Conservation (phyloP, 2,797 vertebrate genomes). For the Rhynchonycteris naso region DNA sequence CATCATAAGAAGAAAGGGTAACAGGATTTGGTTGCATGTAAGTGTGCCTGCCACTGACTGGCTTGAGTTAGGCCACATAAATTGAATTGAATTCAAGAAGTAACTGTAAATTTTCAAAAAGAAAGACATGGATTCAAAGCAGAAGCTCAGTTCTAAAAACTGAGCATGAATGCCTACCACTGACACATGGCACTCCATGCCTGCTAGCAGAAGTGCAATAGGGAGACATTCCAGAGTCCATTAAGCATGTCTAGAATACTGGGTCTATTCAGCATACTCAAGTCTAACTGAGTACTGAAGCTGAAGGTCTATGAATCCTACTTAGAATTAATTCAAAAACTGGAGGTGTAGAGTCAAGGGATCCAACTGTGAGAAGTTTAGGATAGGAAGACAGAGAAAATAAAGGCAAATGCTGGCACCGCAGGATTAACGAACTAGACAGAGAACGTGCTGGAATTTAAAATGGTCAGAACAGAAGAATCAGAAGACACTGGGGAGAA, state of each 20-base stretch:
- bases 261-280: neutral
- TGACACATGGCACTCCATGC: neutral
- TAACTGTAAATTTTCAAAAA: neutral
- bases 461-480: neutral
- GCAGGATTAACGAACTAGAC: neutral
- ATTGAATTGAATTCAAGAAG: neutral
- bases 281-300: neutral
- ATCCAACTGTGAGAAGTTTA: neutral
- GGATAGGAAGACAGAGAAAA: neutral
- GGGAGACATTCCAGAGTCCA: neutral
- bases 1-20: neutral
- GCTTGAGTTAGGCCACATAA: neutral
- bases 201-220: neutral
- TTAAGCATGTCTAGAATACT: neutral
- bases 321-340: neutral
- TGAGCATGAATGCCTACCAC: neutral
- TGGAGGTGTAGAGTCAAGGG: neutral
- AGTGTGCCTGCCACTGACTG: neutral
- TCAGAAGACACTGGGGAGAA: neutral
- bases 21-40: neutral
- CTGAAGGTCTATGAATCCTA: neutral
- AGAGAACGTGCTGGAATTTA: neutral
- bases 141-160: neutral
- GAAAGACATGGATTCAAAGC: neutral
- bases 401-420: neutral